phyloP scores from a whole-genome alignment of 2,113 vertebrate species.

The Cavia porcellus region DNA sequence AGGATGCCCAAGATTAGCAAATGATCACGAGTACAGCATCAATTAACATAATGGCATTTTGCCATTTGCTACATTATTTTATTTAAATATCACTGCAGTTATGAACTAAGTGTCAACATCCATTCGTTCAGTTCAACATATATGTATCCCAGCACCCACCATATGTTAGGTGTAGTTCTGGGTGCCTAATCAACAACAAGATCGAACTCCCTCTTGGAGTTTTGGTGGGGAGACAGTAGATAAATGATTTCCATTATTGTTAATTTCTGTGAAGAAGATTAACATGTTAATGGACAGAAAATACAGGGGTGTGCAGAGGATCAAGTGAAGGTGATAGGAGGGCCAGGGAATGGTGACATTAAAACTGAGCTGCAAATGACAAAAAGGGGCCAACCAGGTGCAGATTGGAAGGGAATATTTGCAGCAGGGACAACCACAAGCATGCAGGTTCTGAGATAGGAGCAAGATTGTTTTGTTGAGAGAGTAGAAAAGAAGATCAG shows the following conservation, averaged over 20 bases:
- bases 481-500: slow-evolving; percentile 11
- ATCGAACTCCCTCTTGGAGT: slow-evolving; percentile 31
- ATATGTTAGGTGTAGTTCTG: neutral
- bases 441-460: neutral
- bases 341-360: neutral
- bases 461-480: neutral
- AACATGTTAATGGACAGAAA: neutral
- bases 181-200: neutral
- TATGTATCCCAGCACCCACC: neutral
- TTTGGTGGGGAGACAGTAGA: slow-evolving; percentile 2
- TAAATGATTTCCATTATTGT: neutral
- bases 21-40: neutral
- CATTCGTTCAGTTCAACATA: neutral
- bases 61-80: neutral
- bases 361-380: neutral
- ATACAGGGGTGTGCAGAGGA: neutral
- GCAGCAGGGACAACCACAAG: neutral
- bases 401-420: slow-evolving; percentile 6
- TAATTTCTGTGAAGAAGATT: neutral
- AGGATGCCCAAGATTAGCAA: neutral
- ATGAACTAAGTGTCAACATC: neutral
- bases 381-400: neutral
- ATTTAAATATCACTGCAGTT: neutral
- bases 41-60: neutral
- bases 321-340: neutral